Conservation (phyloP, 2,113 vertebrate genomes). For the Peromyscus polionotus region DNA sequence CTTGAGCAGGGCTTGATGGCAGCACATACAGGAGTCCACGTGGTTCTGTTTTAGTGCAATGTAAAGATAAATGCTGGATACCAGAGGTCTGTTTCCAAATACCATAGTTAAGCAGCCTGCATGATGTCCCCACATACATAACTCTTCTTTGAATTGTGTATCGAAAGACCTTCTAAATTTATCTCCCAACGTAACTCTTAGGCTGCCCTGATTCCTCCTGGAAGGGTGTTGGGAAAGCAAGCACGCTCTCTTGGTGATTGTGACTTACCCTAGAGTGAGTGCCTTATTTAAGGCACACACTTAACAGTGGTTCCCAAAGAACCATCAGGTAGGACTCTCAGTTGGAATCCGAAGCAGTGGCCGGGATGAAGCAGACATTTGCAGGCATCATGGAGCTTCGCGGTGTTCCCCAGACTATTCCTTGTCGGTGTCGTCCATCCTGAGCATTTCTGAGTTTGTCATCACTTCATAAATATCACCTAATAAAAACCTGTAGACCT, state of each 20-base stretch:
- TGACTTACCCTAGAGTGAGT: neutral
- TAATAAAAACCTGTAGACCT: neutral
- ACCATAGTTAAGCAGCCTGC: constrained; percentile 39
- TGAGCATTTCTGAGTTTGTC: neutral
- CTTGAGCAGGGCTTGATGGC: neutral
- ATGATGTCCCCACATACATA: neutral
- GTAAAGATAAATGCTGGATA: neutral
- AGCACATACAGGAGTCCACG: neutral
- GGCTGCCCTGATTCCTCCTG: neutral
- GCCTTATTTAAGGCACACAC: constrained; percentile 4
- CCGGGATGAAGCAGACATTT: constrained; percentile 20
- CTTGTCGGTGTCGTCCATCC: neutral
- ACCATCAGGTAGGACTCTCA: constrained; percentile 14
- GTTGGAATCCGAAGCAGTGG: neutral
- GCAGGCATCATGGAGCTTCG: neutral
- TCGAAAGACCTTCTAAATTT: constrained; percentile 11
- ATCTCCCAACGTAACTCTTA: neutral
- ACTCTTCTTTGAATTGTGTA: constrained; percentile 36
- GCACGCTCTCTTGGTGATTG: neutral
- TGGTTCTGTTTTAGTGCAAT: neutral
- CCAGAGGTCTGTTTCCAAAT: neutral
- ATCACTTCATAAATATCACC: constrained; percentile 9
- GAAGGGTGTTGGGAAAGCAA: constrained; percentile 11
- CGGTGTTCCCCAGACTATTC: neutral
- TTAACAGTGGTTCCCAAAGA: neutral